Percentiles rank a stretch among this genome's conserved stretches.
Evolutionary conservation across 1,140 invertebrate genomes (phyloP).

Genomic region (Acromyrmex heyeri): DNA sequence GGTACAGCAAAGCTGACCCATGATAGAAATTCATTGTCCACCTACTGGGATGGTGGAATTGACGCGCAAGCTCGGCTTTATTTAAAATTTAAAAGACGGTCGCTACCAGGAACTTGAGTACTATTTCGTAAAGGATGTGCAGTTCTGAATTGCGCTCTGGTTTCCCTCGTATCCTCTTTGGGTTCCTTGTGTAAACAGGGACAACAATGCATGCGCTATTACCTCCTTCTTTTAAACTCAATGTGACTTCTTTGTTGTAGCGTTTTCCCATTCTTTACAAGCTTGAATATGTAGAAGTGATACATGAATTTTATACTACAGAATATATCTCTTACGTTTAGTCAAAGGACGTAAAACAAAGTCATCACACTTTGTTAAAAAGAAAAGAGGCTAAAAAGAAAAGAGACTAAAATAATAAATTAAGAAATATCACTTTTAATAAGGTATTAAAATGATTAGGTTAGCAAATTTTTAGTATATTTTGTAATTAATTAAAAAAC

Average conservation of each 20-base stretch:
- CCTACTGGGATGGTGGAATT: background rate
- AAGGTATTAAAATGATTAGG: background rate
- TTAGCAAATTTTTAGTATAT: background rate
- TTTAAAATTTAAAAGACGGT: constrained; percentile 66
- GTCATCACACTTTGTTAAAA: background rate
- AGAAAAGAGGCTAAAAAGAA: background rate
- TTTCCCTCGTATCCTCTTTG: background rate
- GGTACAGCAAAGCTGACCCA: background rate
- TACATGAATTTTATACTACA: constrained; percentile 13
- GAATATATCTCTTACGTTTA: background rate
- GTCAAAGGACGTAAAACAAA: background rate
- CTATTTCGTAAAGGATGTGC: constrained; percentile 16
- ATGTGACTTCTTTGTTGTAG: background rate
- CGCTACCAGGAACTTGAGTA: constrained; percentile 8
- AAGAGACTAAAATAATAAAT: background rate
- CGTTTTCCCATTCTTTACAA: constrained; percentile 15
- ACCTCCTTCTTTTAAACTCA: constrained; percentile 13
- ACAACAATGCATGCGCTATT: constrained; percentile 34
- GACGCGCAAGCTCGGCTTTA: constrained; percentile 12
- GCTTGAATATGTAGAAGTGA: constrained; percentile 19
- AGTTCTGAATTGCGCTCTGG: background rate
- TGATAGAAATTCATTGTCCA: constrained; percentile 49
- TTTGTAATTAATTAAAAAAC: background rate
- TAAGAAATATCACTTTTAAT: background rate
- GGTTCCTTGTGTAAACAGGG: background rate